Evolutionary conservation across 2,113 vertebrate species (phyloP), one percentile per base, ranked within the genome.

Genomic region (Typhlomys cinereus): DNA sequence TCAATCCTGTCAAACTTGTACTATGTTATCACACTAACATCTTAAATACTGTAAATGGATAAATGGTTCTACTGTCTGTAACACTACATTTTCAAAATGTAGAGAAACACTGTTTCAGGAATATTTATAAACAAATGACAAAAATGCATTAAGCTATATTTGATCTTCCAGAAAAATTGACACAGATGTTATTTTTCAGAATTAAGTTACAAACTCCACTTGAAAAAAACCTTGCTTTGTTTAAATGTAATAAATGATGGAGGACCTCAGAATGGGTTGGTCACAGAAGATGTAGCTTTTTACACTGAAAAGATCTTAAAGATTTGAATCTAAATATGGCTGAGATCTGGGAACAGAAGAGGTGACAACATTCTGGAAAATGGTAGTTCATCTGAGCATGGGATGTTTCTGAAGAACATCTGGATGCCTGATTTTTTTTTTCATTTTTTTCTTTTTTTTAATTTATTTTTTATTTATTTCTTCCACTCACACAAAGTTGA

Each of bases 341-440:
- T 0, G 99, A 99, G 96, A 99, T 99, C 96, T 99, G 99, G 99
- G 99, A 99, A 98, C 99, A 99, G 98, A 99, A 99, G 98, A 99
- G 99, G 99, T 99, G 99, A 99, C 98, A 90, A 91, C 81, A 86
- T 91, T 73, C 14, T 44, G 93, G 94, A 97, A 95, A 95, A 96
- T 88, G 17, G 81, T n/a, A 90, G 79, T 92, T 93, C 95, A 93
- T 96, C 95, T 93, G 93, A 94, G 92, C 93, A 90, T 80, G 92
- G 84, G 82, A 96, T 74, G 85, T 96, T 90, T 92, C n/a, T 96
- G 94, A 93, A 95, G 48, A 94, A 96, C 93, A 93, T 92, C 41
- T 14, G 48, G 96, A 95, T n/a, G n/a, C n/a, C n/a, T n/a, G n/a
- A n/a, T n/a, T n/a, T n/a, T n/a, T n/a, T n/a, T n/a, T n/a, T n/a